Base-by-base conservation (phyloP, 2,888 invertebrate species). In the Miltochrista miniata region DNA sequence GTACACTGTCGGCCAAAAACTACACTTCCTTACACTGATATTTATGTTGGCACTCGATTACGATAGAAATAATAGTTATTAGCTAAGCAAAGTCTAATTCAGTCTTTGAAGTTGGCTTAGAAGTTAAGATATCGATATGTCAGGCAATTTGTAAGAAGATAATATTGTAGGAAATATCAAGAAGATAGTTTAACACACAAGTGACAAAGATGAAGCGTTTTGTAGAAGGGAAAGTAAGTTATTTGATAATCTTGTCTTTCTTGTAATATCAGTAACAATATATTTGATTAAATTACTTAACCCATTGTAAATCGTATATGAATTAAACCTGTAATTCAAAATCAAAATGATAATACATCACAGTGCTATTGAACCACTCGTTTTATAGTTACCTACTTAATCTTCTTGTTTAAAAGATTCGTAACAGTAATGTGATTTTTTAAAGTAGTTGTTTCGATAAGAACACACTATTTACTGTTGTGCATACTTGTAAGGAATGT, bases 71-170 rank as follows among this genome's bases (percentile, higher is more conserved):
- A 66, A 71, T 68, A 72, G 68, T 62, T 70, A 64, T 66, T 58
- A 57, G 15, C 55, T 74, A 67, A 68, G 60, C 70, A 77, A 77
- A 67, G 73, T 69, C 68, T 76, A 75, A 59, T 70, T 89, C 87
- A 87, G 88, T 84, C 89, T 87, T 87, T 66, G 70, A 71, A 79
- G 75, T 79, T 79, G 77, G 74, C 76, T 78, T 79, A 79, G 66
- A 74, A 79, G 73, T 73, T 74, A 73, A 62, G 64, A 57, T 79
- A 76, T 73, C 78, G 87, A 89, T 88, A 87, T 88, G 89, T 86
- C 77, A 83, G 81, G 81, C 77, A 72, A 74, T 60, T 67, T 68
- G 58, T 59, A 48, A 56, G 60, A 68, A 62, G n/a, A n/a, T n/a
- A n/a, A 68, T 70, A 54, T 5, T 24, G 56, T 63, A 39, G 58